A percentile compares a stretch with the other conserved stretches of the same genome.
phyloP scores from a whole-genome alignment of 2,888 invertebrate species.

The Proisotoma minuta region DNA sequence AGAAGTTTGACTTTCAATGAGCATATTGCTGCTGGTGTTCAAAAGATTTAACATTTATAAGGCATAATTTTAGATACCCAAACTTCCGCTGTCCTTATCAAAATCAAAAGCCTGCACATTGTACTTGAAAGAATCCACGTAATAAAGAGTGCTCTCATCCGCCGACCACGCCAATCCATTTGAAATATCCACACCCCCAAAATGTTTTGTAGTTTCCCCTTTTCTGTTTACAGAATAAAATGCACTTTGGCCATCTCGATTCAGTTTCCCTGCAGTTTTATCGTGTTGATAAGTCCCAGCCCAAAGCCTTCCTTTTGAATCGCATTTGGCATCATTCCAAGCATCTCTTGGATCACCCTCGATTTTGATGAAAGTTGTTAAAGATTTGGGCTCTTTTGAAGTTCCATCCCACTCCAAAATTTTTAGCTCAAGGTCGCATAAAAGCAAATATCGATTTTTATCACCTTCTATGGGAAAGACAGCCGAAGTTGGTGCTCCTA shows the following conservation, averaged over 20 bases:
- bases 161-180: conserved; percentile 74
- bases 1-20: too few species aligned
- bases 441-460: conserved; percentile 60
- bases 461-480: conserved; percentile 63
- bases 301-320: conserved; percentile 68
- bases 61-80: conserved; percentile 59
- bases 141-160: conserved; percentile 68
- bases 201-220: conserved; percentile 9
- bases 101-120: conserved; percentile 68
- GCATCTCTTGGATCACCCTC: conserved; percentile 57
- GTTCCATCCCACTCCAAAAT: conserved; percentile 63
- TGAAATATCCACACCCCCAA: conserved; percentile 56
- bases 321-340: conserved; percentile 74
- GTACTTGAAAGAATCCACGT: conserved; percentile 67
- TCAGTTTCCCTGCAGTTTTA: conserved; percentile 16
- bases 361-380: conserved; percentile 57
- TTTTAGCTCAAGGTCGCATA: conserved; percentile 58
- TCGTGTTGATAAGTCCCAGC: conserved; percentile 54
- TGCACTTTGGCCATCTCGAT: conserved; percentile 8
- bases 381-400: conserved; percentile 50
- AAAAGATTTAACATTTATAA: too few species aligned
- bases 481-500: conserved; percentile 47
- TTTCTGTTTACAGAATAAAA: too few species aligned
- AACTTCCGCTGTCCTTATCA: conserved; percentile 58
- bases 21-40: too few species aligned